These are phyloP conservation scores for Diglossa brunneiventris DNA, from an alignment of 2,113 vertebrate genomes.

Conservation along the genomic window DNA sequence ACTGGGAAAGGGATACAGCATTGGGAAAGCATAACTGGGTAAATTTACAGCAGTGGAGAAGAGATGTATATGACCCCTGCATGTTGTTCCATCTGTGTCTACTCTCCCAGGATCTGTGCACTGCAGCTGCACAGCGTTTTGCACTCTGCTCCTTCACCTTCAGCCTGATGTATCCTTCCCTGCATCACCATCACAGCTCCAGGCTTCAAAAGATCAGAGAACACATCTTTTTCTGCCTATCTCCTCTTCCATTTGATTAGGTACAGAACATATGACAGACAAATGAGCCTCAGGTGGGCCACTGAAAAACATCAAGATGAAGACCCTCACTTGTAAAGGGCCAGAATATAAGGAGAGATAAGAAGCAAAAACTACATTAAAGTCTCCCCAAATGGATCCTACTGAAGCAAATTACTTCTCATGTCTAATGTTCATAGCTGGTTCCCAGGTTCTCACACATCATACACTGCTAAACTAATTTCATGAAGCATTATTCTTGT, in stretches of 20 bases:
- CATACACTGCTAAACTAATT: neutral
- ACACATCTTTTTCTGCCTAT: neutral
- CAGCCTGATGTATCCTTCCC: neutral
- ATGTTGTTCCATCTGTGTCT: neutral
- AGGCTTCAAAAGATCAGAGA: neutral
- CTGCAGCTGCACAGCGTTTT: neutral
- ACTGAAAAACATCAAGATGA: neutral
- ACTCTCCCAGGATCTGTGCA: neutral
- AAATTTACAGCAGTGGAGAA: neutral
- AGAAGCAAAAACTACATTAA: neutral
- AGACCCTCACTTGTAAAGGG: neutral
- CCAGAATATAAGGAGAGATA: neutral
- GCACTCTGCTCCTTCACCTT: neutral
- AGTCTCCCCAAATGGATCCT: neutral
- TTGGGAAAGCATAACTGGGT: neutral
- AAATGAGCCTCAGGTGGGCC: neutral
- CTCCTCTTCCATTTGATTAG: neutral
- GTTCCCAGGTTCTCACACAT: neutral
- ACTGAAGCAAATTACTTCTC: neutral
- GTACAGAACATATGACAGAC: neutral
- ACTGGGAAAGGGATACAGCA: neutral
- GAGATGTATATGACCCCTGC: fast-evolving
- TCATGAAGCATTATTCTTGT: neutral
- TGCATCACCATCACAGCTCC: neutral
- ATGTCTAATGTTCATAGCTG: neutral